Evolutionary conservation across 1,140 invertebrate genomes (phyloP), one percentile per base, ranked within the genome.

Genomic region (Tribolium castaneum): DNA sequence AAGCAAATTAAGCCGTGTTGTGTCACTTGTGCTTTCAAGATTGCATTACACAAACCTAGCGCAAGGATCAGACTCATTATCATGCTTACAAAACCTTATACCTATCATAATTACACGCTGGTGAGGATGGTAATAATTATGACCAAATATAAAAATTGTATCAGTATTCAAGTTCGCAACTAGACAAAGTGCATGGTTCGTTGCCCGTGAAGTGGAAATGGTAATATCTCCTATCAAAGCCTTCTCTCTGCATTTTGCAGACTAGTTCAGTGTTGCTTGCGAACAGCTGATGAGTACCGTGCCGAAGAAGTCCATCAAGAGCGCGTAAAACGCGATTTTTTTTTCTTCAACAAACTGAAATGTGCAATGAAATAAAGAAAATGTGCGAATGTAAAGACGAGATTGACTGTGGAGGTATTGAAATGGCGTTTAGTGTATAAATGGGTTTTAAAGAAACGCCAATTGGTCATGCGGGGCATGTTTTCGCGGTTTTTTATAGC

Each of bases 151-250:
- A 50, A 30, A 35, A 72, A 72, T 19, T 72, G 14, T 59, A 59
- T 19, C 54, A 59, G 59, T 35, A 66, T 66, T 12, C 59, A 66
- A 66, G 59, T 66, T 66, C 59, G 25, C 49, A 73, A 73, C 52
- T 72, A 72, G 70, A 72, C 30, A 73, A 73, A 73, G 71, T 73
- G 45, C 71, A 73, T 73, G 71, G 71, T 73, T 73, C 71, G 71
- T 73, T 73, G 71, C 71, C 71, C 71, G 71, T 73, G 52, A 73
- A 73, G 71, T 73, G 71, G 71, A 73, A 73, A 73, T 73, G 71
- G 71, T 73, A 73, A 73, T 51, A 73, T 73, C 71, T 52, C 71
- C 59, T 66, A 66, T 66, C 71, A 73, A 73, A 73, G 70, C 71
- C 71, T 73, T 51, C 71, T 73, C 70, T 52, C 71, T 73, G 71